Evolutionary conservation across 2,797 vertebrate genomes (phyloP), one percentile per base, ranked within the genome.

Genomic region (Gambusia yucatana): DNA sequence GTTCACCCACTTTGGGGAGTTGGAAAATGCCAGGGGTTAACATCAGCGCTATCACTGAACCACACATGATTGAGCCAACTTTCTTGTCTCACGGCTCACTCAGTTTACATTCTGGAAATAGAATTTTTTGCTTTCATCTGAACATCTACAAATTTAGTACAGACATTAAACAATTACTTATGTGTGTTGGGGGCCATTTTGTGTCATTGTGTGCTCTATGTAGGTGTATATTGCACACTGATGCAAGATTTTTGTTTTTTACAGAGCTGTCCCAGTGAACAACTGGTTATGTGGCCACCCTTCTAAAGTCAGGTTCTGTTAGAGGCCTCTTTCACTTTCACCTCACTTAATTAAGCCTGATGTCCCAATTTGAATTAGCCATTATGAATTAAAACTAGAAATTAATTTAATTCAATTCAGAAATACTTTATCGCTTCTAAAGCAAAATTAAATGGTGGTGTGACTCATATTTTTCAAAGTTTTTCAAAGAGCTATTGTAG

Each of bases 41-140:
- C 84, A 85, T 73, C 78, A 81, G 82, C 72, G 71, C 78, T 33
- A 22, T 81, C 86, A 72, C 74, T 91, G 85, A 91, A 91, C 89
- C 85, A 79, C 52, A 89, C 83, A 78, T 69, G 79, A 89, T 76
- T 67, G 59, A 86, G 28, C 43, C 47, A 77, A 82, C 65, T 82
- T 88, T 75, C 63, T 69, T 43, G 36, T 83, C 69, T 84, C 47
- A 9, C 39, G 71, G 77, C 78, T 75, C 82, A 84, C 57, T 78
- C 77, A 85, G 72, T 57, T 52, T 61, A 76, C 50, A 50, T 67
- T 41, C 63, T 73, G 50, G 10, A 47, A 50, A 43, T n/a, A 76
- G 22, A 77, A 61, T n/a, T 61, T 61, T 14, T 43, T n/a, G 9
- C 63, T 14, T 43, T 69, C 22, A 41, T 44, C 39, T 41, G 5